Conservation (phyloP, 2,113 vertebrate species). For the Scortum barcoo region DNA sequence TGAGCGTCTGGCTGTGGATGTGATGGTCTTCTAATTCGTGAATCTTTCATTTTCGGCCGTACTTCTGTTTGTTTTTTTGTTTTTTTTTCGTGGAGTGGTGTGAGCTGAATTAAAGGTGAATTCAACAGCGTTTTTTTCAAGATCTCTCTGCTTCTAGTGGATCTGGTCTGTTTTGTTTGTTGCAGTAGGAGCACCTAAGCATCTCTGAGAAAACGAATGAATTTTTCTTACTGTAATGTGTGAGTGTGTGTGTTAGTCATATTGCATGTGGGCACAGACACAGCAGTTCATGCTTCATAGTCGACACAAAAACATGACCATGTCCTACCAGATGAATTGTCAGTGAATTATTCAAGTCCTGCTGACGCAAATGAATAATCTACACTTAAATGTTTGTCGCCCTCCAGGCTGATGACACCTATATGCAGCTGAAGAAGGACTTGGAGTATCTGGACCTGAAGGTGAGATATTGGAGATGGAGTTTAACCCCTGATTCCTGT, state of each 20-base stretch:
- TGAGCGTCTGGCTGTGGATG: constrained; percentile 39
- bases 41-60: constrained; percentile 4
- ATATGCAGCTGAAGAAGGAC: constrained; percentile 96
- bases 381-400: constrained; percentile 44
- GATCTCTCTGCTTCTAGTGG: constrained; percentile 22
- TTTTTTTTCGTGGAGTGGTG: constrained; percentile 18
- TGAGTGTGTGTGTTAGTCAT: constrained; percentile 36
- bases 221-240: not conserved
- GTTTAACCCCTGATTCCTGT: constrained; percentile 9
- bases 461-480: constrained; percentile 81
- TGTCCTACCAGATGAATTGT: not conserved
- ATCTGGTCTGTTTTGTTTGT: constrained; percentile 47
- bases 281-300: constrained; percentile 16
- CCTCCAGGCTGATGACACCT: constrained; percentile 93
- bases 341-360: not conserved
- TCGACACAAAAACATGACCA: not conserved
- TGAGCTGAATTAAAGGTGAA: constrained; percentile 40
- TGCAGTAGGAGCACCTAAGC: not conserved
- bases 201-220: not conserved
- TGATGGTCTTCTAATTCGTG: constrained; percentile 29
- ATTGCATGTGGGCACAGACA: constrained; percentile 52
- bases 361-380: constrained; percentile 14
- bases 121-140: constrained; percentile 2
- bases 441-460: constrained; percentile 97
- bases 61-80: constrained; percentile 19